Evolutionary conservation across 2,113 vertebrate species (phyloP).

Genomic region (Cyanistes caeruleus): DNA sequence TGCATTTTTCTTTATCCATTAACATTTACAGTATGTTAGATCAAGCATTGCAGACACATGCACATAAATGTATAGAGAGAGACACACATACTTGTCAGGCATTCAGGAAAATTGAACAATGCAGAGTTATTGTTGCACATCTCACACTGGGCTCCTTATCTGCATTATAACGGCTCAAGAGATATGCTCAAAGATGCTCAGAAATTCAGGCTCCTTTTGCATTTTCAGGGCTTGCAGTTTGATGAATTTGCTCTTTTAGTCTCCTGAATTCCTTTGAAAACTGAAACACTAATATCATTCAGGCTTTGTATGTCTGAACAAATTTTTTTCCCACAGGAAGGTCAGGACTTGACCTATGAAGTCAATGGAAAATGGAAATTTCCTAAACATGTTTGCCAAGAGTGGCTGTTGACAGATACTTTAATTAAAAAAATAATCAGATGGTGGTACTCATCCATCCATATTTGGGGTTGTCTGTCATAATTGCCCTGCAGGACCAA

Average conservation of each 20-base stretch:
- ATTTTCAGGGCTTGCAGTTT: background rate
- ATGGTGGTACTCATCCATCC: background rate
- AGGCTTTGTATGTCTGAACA: background rate
- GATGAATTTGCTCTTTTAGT: background rate
- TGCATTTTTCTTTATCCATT: background rate
- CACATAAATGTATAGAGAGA: background rate
- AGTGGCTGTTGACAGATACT: background rate
- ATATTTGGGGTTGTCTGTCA: background rate
- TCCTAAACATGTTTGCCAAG: background rate
- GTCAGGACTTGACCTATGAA: background rate
- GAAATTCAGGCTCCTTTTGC: background rate
- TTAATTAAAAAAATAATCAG: background rate
- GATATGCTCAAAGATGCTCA: background rate
- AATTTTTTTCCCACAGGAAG: background rate
- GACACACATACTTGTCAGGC: background rate
- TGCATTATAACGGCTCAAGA: background rate
- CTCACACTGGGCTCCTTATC: background rate
- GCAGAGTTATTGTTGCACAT: background rate
- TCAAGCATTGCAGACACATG: background rate
- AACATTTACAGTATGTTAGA: background rate
- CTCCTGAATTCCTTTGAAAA: slow-evolving; percentile 13
- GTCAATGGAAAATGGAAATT: slow-evolving; percentile 36
- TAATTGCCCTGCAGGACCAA: background rate
- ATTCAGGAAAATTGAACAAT: slow-evolving; percentile 12
- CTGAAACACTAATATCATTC: background rate